Conservation (phyloP, 2,888 invertebrate genomes). For the Xestia sexstrigata region DNA sequence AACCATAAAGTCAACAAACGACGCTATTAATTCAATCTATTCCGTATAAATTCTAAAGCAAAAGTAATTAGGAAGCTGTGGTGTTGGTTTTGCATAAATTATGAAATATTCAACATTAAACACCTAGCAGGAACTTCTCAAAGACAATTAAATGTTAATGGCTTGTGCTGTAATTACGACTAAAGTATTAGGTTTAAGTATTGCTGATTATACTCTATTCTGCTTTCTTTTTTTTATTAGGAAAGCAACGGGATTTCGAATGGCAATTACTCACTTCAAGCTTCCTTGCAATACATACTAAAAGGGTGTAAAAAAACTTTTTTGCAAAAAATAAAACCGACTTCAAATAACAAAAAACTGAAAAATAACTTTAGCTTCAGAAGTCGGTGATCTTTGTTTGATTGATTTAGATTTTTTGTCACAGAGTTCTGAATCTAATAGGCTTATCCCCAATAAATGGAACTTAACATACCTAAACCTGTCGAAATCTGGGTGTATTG, state of each 20-base stretch:
- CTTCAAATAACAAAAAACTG: too few species aligned
- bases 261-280: background rate
- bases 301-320: too few species aligned
- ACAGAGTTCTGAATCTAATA: too few species aligned
- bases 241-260: background rate
- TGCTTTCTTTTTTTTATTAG: background rate
- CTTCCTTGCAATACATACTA: background rate
- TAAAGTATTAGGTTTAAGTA: conserved; percentile 1
- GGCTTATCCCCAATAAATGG: too few species aligned
- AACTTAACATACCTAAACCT: too few species aligned
- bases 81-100: conserved; percentile 18
- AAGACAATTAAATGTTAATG: background rate
- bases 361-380: too few species aligned
- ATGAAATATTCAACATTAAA: background rate
- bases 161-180: background rate
- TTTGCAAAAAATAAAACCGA: too few species aligned
- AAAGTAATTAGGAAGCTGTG: background rate
- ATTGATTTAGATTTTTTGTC: too few species aligned
- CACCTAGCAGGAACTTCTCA: background rate
- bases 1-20: conserved; percentile 19
- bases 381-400: too few species aligned
- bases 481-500: too few species aligned
- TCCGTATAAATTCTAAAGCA: conserved; percentile 13
- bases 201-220: background rate
- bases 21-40: background rate